Evolutionary conservation across 2,888 invertebrate genomes (phyloP), one percentile per base, ranked within the genome.

Genomic region (Stramonita haemastoma): DNA sequence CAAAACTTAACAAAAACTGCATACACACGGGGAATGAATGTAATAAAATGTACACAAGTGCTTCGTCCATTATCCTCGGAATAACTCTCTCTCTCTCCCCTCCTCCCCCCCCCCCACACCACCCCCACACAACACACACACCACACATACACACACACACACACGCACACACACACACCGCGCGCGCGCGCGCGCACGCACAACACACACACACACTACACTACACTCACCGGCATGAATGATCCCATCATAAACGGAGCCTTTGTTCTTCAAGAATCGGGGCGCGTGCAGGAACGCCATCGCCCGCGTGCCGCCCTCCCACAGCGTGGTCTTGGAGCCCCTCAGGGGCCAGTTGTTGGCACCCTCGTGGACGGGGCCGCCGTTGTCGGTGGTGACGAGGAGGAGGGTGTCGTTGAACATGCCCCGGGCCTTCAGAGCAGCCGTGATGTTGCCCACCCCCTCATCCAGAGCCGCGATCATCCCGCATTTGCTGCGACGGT

Each of bases 251-350:
- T 89, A 89, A 22, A 36, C 32, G 32, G 19, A 17, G 22, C 89
- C 89, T 11, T 32, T 77, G 46, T 66, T 32, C 57, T 89, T 57
- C 60, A 86, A 60, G 66, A 85, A 73, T 29, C 32, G 56, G 66
- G 79, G 86, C 60, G 56, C 89, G 86, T 89, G 89, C 79, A 89
- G 79, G 81, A 89, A 89, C 13, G 89, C 89, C 99, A 99, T 96
- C 99, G 99, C 97, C 98, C 99, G 0, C 98, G 89, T 89, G 57
- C 89, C 89, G 8, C 89, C 89, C 29, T 89, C 89, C 89, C 89
- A 89, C 77, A 89, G 96, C 0, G 98, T 98, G 86, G 94, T 94
- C 96, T 99, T 99, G 86, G 95, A 95, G 17, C 96, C 96, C 32
- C 96, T 92, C 17, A 96, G 92, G 1, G 96, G 96, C 89, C 93